phyloP scores from a whole-genome alignment of 2,888 invertebrate genomes.

The Pseudoips prasinana region DNA sequence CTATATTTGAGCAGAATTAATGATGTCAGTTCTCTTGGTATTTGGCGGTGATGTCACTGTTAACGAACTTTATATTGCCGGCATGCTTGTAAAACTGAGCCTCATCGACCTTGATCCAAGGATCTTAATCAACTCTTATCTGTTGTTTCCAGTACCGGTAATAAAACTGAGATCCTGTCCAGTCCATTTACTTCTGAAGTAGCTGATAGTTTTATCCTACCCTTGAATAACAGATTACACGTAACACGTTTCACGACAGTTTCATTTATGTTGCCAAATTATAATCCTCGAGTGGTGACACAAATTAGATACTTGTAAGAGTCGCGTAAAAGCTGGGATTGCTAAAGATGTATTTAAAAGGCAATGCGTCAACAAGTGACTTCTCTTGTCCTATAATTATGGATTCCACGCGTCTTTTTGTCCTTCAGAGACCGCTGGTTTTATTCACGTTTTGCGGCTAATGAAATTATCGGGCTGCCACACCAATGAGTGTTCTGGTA shows the following conservation, averaged over 20 bases:
- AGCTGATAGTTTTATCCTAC: too few relatives aligned
- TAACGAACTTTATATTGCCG: conserved; percentile 12
- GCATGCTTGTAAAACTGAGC: conserved; percentile 7
- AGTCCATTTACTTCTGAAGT: too few relatives aligned
- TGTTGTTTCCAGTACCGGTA: too few relatives aligned
- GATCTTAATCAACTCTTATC: conserved; percentile 2
- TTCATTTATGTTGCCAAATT: too few relatives aligned
- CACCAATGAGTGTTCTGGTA: too few relatives aligned
- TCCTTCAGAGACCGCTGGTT: too few relatives aligned
- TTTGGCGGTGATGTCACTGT: conserved; percentile 33
- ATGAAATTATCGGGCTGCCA: conserved; percentile 16
- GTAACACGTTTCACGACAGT: too few relatives aligned
- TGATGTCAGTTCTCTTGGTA: conserved; percentile 17
- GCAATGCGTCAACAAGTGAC: conserved; percentile 42
- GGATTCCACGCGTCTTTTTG: conserved; percentile 44
- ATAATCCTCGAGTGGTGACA: too few relatives aligned
- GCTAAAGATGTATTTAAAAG: conserved; percentile 34
- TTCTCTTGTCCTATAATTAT: conserved; percentile 46
- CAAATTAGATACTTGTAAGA: too few relatives aligned
- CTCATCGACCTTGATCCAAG: conserved; percentile 1
- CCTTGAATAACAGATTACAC: too few relatives aligned
- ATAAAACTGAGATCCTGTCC: too few relatives aligned
- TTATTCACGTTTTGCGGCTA: conserved; percentile 16
- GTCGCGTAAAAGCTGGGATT: conserved; percentile 12
- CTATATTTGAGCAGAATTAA: conserved; percentile 27